Percentiles rank a stretch among this genome's conserved stretches.
Conservation (phyloP, 2,888 invertebrate species). For the Perizoma flavofasciatum region DNA sequence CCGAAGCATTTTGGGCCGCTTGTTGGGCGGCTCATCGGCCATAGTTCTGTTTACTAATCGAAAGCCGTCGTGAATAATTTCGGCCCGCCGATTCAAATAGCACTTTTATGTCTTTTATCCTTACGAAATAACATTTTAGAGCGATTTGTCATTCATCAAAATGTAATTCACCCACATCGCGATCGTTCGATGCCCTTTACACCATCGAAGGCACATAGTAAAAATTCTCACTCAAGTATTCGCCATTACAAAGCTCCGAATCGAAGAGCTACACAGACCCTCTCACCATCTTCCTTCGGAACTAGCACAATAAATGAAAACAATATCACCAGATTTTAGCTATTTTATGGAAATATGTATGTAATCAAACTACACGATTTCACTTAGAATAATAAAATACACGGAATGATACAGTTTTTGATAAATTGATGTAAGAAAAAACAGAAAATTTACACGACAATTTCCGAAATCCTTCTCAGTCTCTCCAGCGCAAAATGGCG, state of each 20-base stretch:
- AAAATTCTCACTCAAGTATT: slow-evolving; percentile 89
- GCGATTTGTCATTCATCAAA: slow-evolving; percentile 81
- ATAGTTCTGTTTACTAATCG: slow-evolving; percentile 90
- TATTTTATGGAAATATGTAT: slow-evolving; percentile 76
- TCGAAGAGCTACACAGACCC: slow-evolving; percentile 87
- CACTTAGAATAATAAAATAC: slow-evolving; percentile 85
- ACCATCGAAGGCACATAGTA: slow-evolving; percentile 91
- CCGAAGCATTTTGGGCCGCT: slow-evolving; percentile 96
- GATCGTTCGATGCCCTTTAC: slow-evolving; percentile 87
- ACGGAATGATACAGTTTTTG: slow-evolving; percentile 83
- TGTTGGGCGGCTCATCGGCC: slow-evolving; percentile 98
- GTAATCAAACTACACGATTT: slow-evolving; percentile 75
- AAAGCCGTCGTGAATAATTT: slow-evolving; percentile 85
- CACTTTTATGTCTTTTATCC: slow-evolving; percentile 82
- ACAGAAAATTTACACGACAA: slow-evolving; percentile 88
- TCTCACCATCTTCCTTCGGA: slow-evolving; percentile 90
- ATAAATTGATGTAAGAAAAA: slow-evolving; percentile 84
- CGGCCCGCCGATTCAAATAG: slow-evolving; percentile 84
- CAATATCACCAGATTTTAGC: slow-evolving; percentile 85
- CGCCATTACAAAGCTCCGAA: slow-evolving; percentile 91
- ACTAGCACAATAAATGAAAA: slow-evolving; percentile 89
- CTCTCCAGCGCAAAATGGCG: slow-evolving; percentile 96
- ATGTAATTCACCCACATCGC: slow-evolving; percentile 86
- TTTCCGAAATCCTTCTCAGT: slow-evolving; percentile 90
- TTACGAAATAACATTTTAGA: slow-evolving; percentile 82